These are phyloP conservation scores for Trissoscelio sp. DNA, from an alignment of 2,888 invertebrate genomes.

Conservation along the genomic window DNA sequence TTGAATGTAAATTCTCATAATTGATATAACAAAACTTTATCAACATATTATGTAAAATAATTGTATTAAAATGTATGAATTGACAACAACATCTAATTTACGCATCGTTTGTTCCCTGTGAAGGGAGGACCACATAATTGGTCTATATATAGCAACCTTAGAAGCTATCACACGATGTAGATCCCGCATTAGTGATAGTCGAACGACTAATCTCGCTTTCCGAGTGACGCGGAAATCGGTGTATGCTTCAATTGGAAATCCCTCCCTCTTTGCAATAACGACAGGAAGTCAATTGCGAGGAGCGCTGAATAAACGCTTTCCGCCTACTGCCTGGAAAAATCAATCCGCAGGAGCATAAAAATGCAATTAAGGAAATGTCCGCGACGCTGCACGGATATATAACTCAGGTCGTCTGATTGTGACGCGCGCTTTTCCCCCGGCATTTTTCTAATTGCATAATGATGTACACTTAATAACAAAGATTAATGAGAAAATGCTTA, in stretches of 20 bases:
- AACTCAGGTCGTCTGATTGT: constrained; percentile 37
- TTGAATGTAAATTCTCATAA: too few species aligned
- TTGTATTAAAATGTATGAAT: neutral
- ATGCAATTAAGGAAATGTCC: constrained; percentile 81
- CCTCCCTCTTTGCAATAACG: constrained; percentile 44
- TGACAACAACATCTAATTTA: constrained; percentile 17
- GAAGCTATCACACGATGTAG: constrained; percentile 35
- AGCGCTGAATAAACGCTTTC: constrained; percentile 59
- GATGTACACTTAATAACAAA: constrained; percentile 51
- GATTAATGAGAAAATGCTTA: constrained; percentile 38
- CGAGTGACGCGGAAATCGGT: constrained; percentile 47
- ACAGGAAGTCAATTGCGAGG: constrained; percentile 55
- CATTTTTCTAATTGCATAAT: constrained; percentile 66
- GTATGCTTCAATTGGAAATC: constrained; percentile 45
- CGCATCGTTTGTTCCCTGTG: neutral
- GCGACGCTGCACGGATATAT: constrained; percentile 51
- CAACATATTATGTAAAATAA: neutral
- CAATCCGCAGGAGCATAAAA: constrained; percentile 78
- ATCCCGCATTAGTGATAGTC: constrained; percentile 49
- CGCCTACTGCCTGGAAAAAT: constrained; percentile 47
- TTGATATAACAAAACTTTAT: too few species aligned
- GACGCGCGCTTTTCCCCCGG: constrained; percentile 53
- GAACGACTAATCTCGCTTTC: constrained; percentile 49
- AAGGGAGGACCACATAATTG: constrained; percentile 13
- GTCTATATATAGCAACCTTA: constrained; percentile 19